phyloP scores from a whole-genome alignment of 2,113 vertebrate genomes.

The Rhea americana region DNA sequence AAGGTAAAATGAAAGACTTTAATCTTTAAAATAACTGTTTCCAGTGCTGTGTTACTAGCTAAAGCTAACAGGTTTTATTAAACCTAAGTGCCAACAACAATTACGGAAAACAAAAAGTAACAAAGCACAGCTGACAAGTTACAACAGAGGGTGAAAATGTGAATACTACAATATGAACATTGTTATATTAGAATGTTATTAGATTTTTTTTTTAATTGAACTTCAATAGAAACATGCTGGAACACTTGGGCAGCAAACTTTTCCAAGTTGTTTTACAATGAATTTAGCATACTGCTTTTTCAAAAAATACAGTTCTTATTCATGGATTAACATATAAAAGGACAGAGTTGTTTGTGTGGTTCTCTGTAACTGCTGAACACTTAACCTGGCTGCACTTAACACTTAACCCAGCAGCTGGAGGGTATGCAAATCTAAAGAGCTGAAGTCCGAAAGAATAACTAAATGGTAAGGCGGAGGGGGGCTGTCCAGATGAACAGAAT shows the following conservation, averaged over 20 bases:
- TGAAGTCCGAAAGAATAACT: not conserved
- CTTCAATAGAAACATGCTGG: not conserved
- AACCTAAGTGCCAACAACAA: not conserved
- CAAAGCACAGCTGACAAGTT: not conserved
- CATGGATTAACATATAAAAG: not conserved
- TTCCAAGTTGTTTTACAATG: not conserved
- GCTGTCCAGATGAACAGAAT: not conserved
- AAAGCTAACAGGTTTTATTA: not conserved
- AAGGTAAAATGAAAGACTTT: slow-evolving; percentile 78
- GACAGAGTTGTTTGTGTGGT: not conserved
- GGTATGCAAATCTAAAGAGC: not conserved
- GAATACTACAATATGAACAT: not conserved
- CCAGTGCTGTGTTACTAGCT: not conserved
- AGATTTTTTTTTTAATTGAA: not conserved
- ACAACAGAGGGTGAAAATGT: not conserved
- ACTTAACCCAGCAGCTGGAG: not conserved
- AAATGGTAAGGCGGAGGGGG: not conserved
- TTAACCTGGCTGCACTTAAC: not conserved
- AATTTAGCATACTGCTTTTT: not conserved
- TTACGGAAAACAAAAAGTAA: not conserved
- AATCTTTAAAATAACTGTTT: not conserved
- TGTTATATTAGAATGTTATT: not conserved
- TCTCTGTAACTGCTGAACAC: not conserved
- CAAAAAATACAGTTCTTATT: not conserved
- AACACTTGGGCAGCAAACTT: not conserved